Evolutionary conservation across 2,888 invertebrate species (phyloP), one percentile per base, ranked within the genome.

Genomic region (Synergus gifuensis): DNA sequence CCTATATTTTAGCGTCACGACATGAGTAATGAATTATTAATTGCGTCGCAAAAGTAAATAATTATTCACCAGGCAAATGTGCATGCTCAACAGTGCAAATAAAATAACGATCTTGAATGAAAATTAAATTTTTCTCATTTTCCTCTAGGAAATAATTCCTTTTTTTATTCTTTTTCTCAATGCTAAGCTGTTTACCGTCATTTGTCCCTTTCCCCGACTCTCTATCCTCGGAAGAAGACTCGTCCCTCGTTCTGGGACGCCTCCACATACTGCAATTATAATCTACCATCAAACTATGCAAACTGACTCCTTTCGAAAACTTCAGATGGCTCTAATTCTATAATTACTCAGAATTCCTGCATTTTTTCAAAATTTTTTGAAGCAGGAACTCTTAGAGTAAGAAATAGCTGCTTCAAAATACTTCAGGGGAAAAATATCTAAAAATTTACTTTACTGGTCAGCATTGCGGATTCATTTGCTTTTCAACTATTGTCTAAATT

Each of bases 261-360:
- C 89, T 89, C 91, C 91, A 90, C 91, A 90, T 85, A 92, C 92
- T 92, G 90, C 89, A 92, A 92, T 92, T 90, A 88, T 89, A 90
- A 88, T 91, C 91, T 91, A 91, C 82, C 84, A 90, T 92, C 89
- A 92, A 91, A 85, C 85, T 88, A 87, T 84, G 89, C 83, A 87
- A 88, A 86, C 87, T 88, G 87, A 88, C 86, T 90, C 89, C 84
- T 84, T 83, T 79, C 60, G 76, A 79, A 81, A 77, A 79, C 82
- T 78, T 64, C 22, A 36, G 16, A 44, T 18, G 69, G 60, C 80
- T 64, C 4, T 60, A 62, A 60, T 40, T 62, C 60, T 76, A 36
- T 4, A 76, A 18, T n/a, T 14, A 62, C 12, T 5, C 3, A 42
- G 62, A 62, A 42, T 62, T 14, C 40, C 42, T 60, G 58, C 14